A percentile compares a stretch with the other conserved stretches of the same genome.
Conservation (phyloP, 2,113 vertebrate genomes). For the Boleophthalmus pectinirostris region DNA sequence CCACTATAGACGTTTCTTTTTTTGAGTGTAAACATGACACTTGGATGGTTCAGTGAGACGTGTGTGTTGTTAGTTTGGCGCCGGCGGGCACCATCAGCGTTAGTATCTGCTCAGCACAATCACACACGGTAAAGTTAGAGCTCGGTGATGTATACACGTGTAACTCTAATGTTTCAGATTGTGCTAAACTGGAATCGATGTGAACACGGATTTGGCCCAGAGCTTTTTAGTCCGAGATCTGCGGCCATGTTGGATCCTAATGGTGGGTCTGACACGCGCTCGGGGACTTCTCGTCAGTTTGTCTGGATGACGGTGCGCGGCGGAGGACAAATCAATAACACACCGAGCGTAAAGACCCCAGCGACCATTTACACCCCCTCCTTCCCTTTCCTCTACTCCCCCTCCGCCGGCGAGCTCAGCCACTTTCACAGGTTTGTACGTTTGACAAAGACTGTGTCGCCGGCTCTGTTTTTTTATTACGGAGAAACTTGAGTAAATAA, state of each 20-base stretch:
- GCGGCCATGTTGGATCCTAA: not conserved
- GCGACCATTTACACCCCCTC: not conserved
- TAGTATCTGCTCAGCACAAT: not conserved
- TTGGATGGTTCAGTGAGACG: not conserved
- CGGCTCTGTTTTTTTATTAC: not conserved
- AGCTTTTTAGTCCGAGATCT: not conserved
- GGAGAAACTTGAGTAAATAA: not conserved
- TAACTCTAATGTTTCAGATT: not conserved
- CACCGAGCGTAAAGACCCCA: not conserved
- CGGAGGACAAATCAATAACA: not conserved
- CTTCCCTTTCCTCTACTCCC: not conserved
- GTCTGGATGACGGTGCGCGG: not conserved
- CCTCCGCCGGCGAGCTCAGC: not conserved
- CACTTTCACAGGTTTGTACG: not conserved
- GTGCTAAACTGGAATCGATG: not conserved
- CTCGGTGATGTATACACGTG: not conserved
- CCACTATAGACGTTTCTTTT: not conserved
- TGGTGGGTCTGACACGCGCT: not conserved
- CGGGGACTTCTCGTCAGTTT: not conserved
- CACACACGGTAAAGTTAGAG: not conserved
- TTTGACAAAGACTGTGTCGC: not conserved
- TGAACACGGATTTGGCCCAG: not conserved
- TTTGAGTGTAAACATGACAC: not conserved
- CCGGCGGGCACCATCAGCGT: not conserved
- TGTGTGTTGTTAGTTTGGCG: not conserved